Conservation (phyloP, 2,113 vertebrate genomes). For the Charina bottae region DNA sequence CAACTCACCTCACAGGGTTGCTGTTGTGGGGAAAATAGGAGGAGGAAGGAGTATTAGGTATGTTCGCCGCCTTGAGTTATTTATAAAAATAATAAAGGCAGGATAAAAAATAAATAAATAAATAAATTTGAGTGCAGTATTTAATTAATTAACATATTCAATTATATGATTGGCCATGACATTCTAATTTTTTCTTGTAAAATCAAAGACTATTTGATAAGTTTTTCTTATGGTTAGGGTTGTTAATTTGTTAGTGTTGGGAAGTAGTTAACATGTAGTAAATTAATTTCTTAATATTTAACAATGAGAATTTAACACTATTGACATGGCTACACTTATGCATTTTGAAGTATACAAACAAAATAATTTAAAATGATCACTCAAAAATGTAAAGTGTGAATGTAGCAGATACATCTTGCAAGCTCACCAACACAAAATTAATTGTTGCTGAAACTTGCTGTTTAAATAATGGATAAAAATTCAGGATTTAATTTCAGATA, state of each 20-base stretch:
- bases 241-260: constrained; percentile 29
- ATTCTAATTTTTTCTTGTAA: constrained; percentile 6
- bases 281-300: neutral
- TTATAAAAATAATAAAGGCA: no score
- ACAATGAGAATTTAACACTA: neutral
- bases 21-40: no score
- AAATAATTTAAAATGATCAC: neutral
- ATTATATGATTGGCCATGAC: constrained; percentile 33
- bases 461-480: neutral
- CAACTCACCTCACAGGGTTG: no score
- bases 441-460: neutral
- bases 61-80: no score
- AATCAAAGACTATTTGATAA: constrained; percentile 11
- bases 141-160: constrained; percentile 38
- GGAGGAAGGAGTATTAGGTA: no score
- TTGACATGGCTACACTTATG: neutral
- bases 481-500: neutral
- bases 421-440: neutral
- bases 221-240: neutral
- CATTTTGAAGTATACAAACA: neutral
- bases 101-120: no score
- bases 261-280: constrained; percentile 24
- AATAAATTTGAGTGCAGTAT: no score
- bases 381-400: neutral
- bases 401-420: neutral